Evolutionary conservation across 2,113 vertebrate genomes (phyloP), one percentile per base, ranked within the genome.

Genomic region (Lophura nycthemera): DNA sequence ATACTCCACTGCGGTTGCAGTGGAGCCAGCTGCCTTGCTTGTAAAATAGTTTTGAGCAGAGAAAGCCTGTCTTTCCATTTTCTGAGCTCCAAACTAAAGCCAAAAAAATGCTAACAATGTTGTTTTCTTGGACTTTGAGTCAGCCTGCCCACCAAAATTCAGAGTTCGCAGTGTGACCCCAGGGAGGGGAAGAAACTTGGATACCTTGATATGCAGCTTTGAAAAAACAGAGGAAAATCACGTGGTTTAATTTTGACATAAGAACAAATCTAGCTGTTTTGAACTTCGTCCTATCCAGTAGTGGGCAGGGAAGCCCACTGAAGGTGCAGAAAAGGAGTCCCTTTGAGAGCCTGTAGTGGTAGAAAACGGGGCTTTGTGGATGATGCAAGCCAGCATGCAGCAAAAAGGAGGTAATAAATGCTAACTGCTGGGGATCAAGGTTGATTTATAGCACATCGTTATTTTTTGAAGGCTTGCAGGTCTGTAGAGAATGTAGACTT

Each of bases 331-430:
- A 54, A 20, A 29, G 66, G 54, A 75, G 29, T 40, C 66, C 65
- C n/a, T 20, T 27, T 14, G 4, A 10, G 25, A 54, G n/a, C 0
- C 0, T 14, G 15, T 40, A 7, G 17, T 38, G 4, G 19, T 59
- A 18, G 50, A 50, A 36, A 66, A 34, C 10, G 27, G 17, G 29
- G 40, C 29, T 66, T 14, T 20, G 16, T 21, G 38, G 40, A 12
- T 2, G 5, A 45, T 45, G 10, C 20, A 40, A 45, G 56, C 19
- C 27, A 45, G 20, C 32, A 50, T 32, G 36, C 25, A 72, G 10
- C 20, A 72, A 59, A 63, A 71, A 36, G 29, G 29, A 22, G 3
- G 24, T 48, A 61, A 40, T 8, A 27, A 13, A 13, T 6, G 7
- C 65, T n/a, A n/a, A 11, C 30, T 67, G 32, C 24, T 72, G 13